Base-by-base conservation (phyloP, 2,113 vertebrate genomes). In the Nyctibius bracteatus region DNA sequence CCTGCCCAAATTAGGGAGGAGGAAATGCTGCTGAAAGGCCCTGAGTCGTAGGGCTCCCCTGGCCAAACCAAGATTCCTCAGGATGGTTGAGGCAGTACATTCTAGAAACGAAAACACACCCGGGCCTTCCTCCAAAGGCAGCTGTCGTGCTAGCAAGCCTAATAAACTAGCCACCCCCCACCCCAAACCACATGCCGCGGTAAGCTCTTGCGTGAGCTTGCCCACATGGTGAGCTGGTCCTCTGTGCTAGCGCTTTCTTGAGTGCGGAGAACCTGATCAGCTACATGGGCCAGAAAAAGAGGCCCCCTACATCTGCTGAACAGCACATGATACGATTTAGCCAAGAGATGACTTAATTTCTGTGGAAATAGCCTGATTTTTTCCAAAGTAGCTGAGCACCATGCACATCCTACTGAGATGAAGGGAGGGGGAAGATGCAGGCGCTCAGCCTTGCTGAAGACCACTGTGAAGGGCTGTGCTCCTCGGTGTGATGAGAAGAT, bases 221-320 rank as follows among this genome's bases (percentile, higher is more conserved):
- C 85, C 84, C 86, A 88, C 73, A 58, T 2, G 63, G 91, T 55
- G 73, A 61, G 77, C 24, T 66, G 72, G 77, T 86, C 81, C 61
- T 87, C 78, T 49, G 23, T 68, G 65, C 90, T 92, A 57, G 77
- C 6, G 46, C 89, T 83, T 92, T 80, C 89, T 79, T 66, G 86
- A 87, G 52, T 1, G 1, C 1, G 5, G 68, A 90, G 86, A 67
- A 71, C 14, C 88, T 59, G 92, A 70, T 67, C 85, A 93, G 87
- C 46, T 78, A 58, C 61, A 47, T 0, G 25, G 81, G 73, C 89
- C 3, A 39, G 61, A 57, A 75, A 14, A 80, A 92, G 95, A 87
- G 77, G 70, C 86, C 54, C 66, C 49, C 85, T 94, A 75, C 95
- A 97, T 94, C 89, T 96, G 95, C 92, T 84, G 92, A 90, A 24